These are phyloP conservation scores for Panopea generosa DNA, from an alignment of 2,888 invertebrate species.

Conservation along the genomic window DNA sequence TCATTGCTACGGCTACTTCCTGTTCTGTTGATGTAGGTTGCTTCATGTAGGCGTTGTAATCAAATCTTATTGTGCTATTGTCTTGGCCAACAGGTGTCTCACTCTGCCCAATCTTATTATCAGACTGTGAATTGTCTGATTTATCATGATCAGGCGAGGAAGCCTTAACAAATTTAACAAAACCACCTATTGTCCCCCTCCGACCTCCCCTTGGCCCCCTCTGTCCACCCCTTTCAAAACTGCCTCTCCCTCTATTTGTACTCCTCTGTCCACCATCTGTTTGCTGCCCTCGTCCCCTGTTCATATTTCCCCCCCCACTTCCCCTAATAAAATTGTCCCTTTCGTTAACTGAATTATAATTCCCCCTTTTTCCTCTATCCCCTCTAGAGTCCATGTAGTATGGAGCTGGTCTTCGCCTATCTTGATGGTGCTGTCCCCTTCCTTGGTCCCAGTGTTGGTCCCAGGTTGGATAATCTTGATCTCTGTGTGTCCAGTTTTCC, in stretches of 20 bases:
- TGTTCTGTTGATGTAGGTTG: slow-evolving; percentile 12
- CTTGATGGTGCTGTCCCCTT: background rate
- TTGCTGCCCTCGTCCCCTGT: background rate
- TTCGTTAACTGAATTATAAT: too few relatives aligned
- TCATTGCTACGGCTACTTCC: slow-evolving; percentile 24
- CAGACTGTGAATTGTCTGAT: background rate
- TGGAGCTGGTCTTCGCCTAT: background rate
- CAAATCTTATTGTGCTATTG: slow-evolving; percentile 20
- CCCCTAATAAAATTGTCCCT: background rate
- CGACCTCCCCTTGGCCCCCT: background rate
- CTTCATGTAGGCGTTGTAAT: slow-evolving; percentile 28
- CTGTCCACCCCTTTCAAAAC: slow-evolving; percentile 86
- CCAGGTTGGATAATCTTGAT: background rate
- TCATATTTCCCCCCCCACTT: slow-evolving; percentile 1
- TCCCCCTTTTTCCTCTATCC: too few relatives aligned
- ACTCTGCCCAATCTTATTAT: too few relatives aligned
- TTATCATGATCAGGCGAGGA: too few relatives aligned
- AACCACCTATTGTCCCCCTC: slow-evolving; percentile 40
- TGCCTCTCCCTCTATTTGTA: slow-evolving; percentile 92
- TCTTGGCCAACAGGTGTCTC: too few relatives aligned
- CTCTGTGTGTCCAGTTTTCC: slow-evolving; percentile 11
- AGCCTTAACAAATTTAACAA: slow-evolving; percentile 71
- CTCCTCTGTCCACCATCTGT: slow-evolving; percentile 85
- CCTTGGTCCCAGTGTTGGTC: background rate
- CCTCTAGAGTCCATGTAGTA: too few relatives aligned